Conservation (phyloP, 2,113 vertebrate species). For the Eonycteris spelaea region DNA sequence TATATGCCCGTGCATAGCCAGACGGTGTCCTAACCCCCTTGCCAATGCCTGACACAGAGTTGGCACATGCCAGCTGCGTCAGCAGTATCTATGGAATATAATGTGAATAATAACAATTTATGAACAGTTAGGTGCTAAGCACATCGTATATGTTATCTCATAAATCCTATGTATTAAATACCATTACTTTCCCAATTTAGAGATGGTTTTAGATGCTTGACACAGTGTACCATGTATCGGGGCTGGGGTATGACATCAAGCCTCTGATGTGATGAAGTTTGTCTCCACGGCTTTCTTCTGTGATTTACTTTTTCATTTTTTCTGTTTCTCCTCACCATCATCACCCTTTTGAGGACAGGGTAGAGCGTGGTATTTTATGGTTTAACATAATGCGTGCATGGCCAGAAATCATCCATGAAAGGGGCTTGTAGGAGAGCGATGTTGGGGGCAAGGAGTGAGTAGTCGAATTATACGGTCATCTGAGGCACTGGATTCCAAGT, state of each 20-base stretch:
- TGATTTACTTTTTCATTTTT: not conserved
- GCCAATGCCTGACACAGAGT: not conserved
- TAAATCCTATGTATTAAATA: not conserved
- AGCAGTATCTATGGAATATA: not conserved
- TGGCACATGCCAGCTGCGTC: not conserved
- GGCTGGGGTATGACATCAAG: not conserved
- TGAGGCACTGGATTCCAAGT: not conserved
- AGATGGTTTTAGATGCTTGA: not conserved
- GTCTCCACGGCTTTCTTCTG: not conserved
- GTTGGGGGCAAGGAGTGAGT: not conserved
- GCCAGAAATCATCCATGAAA: not conserved
- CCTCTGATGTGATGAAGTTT: not conserved
- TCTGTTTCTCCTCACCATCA: not conserved
- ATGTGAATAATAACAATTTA: not conserved
- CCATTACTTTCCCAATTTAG: not conserved
- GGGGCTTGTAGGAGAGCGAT: not conserved
- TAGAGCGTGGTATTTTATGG: not conserved
- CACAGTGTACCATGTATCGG: not conserved
- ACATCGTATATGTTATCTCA: not conserved
- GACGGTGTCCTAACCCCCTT: not conserved
- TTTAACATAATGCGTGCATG: not conserved
- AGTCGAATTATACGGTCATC: not conserved
- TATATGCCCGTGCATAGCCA: not conserved
- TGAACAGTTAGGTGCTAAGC: not conserved
- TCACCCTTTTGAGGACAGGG: not conserved